Evolutionary conservation across 2,888 invertebrate species (phyloP).

Genomic region (Yponomeuta evonymella): DNA sequence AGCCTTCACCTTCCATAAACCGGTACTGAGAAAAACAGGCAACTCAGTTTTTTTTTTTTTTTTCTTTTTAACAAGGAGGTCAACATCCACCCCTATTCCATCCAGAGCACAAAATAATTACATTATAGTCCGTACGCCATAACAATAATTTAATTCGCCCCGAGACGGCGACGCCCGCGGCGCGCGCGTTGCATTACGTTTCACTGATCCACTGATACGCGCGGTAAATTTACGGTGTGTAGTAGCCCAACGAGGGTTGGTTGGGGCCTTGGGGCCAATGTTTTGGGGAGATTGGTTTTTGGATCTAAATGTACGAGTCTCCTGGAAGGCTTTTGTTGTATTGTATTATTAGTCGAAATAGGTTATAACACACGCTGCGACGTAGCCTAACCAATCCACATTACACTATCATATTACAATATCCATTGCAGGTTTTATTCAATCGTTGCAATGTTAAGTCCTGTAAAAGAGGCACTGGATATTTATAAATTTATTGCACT

Average conservation of each 20-base stretch:
- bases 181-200: constrained; percentile 44
- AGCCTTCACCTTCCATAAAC: no score
- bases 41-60: no score
- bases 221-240: constrained; percentile 42
- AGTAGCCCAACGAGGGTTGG: background rate
- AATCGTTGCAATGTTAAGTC: no score
- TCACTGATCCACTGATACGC: constrained; percentile 71
- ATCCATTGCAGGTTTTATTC: no score
- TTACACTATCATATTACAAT: no score
- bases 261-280: constrained; percentile 8
- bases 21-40: no score
- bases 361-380: no score
- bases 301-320: background rate
- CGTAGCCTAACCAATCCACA: no score
- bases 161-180: constrained; percentile 34
- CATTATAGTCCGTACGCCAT: constrained; percentile 62
- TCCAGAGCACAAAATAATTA: constrained; percentile 60
- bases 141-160: constrained; percentile 62
- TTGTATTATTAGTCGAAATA: no score
- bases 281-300: background rate
- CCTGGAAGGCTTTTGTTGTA: no score
- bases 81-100: constrained; percentile 28
- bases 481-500: no score
- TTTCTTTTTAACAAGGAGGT: background rate
- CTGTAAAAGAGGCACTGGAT: no score